These are phyloP conservation scores for Drosophila melanocephala DNA, from an alignment of 2,888 invertebrate genomes.

Conservation along the genomic window DNA sequence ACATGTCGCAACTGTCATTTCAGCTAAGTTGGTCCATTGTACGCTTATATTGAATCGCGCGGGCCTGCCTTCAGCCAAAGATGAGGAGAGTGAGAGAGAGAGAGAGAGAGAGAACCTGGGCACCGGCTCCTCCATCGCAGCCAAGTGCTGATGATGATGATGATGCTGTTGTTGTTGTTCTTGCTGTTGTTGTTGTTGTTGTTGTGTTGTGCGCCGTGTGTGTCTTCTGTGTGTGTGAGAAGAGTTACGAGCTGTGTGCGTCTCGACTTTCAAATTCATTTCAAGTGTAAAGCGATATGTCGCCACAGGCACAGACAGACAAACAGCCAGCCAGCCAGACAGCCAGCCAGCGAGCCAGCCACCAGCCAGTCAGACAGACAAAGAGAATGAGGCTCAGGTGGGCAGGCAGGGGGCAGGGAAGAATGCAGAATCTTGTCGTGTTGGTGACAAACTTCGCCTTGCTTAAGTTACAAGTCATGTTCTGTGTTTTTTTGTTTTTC, in stretches of 20 bases:
- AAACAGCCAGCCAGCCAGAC: not conserved
- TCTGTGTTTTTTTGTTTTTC: constrained; percentile 24
- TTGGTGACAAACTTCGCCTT: constrained; percentile 72
- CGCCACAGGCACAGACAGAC: constrained; percentile 32
- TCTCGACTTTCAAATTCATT: constrained; percentile 80
- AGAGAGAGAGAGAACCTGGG: constrained; percentile 7
- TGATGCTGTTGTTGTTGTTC: constrained; percentile 12
- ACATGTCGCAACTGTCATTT: constrained; percentile 85
- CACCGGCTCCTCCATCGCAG: constrained; percentile 34
- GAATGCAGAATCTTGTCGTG: constrained; percentile 53
- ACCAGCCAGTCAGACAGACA: not conserved
- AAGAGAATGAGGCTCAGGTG: constrained; percentile 4
- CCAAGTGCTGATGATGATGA: constrained; percentile 42
- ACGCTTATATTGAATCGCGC: constrained; percentile 85
- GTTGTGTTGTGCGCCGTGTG: constrained; percentile 37
- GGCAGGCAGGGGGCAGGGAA: not conserved
- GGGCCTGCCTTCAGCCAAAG: constrained; percentile 56
- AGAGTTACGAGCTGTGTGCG: constrained; percentile 77
- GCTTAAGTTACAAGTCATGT: constrained; percentile 80
- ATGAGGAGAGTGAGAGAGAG: constrained; percentile 5
- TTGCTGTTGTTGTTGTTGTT: constrained; percentile 38
- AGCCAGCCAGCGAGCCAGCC: not conserved
- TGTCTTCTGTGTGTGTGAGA: constrained; percentile 44
- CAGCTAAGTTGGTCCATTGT: constrained; percentile 84
- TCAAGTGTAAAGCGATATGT: constrained; percentile 80